Evolutionary conservation across 2,797 vertebrate genomes (phyloP).

Genomic region (Cryptoprocta ferox): DNA sequence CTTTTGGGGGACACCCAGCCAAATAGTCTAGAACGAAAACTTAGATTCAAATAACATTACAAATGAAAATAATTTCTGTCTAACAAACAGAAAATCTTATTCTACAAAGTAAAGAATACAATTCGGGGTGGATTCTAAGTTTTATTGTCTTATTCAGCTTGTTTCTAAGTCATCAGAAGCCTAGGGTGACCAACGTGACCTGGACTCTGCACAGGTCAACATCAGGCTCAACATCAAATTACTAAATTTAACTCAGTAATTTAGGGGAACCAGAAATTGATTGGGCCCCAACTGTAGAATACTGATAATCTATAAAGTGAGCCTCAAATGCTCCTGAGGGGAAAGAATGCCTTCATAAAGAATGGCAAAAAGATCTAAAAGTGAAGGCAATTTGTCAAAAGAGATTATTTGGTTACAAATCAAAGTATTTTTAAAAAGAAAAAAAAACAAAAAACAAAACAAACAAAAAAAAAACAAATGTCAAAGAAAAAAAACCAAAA

Average conservation of each 20-base stretch:
- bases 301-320: conserved; percentile 54
- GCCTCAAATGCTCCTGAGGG: conserved; percentile 44
- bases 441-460: neutral
- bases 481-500: conserved; percentile 74
- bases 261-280: conserved; percentile 62
- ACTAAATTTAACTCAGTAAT: conserved; percentile 54
- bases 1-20: conserved; percentile 53
- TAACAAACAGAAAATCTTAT: conserved; percentile 73
- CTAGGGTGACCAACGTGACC: conserved; percentile 37
- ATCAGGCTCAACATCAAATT: conserved; percentile 27
- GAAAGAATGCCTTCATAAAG: conserved; percentile 72
- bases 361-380: conserved; percentile 68
- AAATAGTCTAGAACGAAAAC: conserved; percentile 74
- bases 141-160: conserved; percentile 50
- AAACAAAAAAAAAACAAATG: conserved; percentile 33
- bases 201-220: neutral
- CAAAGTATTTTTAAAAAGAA: conserved; percentile 48
- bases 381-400: conserved; percentile 69
- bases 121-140: conserved; percentile 21
- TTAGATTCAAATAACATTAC: conserved; percentile 67
- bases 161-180: conserved; percentile 66
- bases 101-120: conserved; percentile 71
- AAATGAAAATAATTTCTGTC: conserved; percentile 66
- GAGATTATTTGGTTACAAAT: conserved; percentile 70
- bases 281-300: conserved; percentile 51